A percentile compares a stretch with the other conserved stretches of the same genome.
Conservation (phyloP, 2,888 invertebrate genomes). For the Acholoe squamosa region DNA sequence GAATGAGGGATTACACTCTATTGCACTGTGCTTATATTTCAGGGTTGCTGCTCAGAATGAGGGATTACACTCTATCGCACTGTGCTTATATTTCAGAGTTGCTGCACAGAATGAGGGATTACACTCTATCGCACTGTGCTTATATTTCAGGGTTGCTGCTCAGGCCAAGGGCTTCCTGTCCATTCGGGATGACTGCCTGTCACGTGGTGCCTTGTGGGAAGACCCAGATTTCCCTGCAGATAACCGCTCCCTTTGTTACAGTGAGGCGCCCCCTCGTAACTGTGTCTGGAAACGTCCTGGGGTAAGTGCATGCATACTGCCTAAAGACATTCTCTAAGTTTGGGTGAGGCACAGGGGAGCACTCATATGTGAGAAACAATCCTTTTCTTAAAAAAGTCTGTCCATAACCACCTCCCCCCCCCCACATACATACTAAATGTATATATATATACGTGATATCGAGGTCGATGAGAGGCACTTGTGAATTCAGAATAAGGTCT, state of each 20-base stretch:
- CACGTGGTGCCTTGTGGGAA: constrained; percentile 91
- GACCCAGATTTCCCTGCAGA: constrained; percentile 94
- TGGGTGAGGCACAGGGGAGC: too few species aligned
- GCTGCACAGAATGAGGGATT: neutral
- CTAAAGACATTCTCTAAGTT: too few species aligned
- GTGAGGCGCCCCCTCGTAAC: constrained; percentile 90
- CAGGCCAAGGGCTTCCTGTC: constrained; percentile 86
- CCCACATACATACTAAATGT: too few species aligned
- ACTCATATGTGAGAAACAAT: too few species aligned
- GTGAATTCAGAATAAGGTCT: too few species aligned
- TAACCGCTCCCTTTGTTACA: constrained; percentile 92
- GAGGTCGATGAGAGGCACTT: too few species aligned
- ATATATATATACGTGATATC: too few species aligned
- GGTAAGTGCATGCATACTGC: constrained; percentile 77
- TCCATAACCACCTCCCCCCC: too few species aligned
- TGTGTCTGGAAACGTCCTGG: constrained; percentile 96
- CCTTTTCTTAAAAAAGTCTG: too few species aligned
- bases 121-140: constrained; percentile 90
- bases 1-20: constrained; percentile 88
- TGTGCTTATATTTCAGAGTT: neutral
- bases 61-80: constrained; percentile 90
- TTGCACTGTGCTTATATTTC: constrained; percentile 81
- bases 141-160: neutral
- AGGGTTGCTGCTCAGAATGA: constrained; percentile 5
- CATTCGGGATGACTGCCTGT: constrained; percentile 90